Evolutionary conservation across 2,888 invertebrate genomes (phyloP), one percentile per base, ranked within the genome.

Genomic region (Aspidiotus rigidus): DNA sequence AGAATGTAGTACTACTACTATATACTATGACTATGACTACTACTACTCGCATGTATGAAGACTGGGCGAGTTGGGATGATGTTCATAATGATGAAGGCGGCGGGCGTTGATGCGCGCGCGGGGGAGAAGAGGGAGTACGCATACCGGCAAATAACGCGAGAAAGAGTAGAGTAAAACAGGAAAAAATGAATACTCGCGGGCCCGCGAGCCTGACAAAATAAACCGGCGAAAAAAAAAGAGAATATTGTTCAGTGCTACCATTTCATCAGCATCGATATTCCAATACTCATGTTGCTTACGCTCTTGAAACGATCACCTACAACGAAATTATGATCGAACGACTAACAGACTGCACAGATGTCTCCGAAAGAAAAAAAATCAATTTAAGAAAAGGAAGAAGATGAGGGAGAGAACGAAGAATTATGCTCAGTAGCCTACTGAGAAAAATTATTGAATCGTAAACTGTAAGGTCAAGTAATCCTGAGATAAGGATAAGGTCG

Each of bases 1-100:
- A 59, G 39, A 59, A 59, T 59, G 59, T 59, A 59, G 59, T 59
- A 59, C 59, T 56, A 56, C 56, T n/a, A 53, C 53, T 28, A 28
- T 28, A 28, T 28, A 28, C 28, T 28, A 28, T 28, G n/a, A n/a
- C 11, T 53, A 53, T 53, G 53, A 53, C 13, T 55, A 55, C 56
- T 55, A 55, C 56, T 9, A 9, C 17, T 17, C 16, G n/a, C 2
- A 55, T 55, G 56, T 55, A 7, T 17, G 17, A 28, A 28, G 28
- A 28, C 28, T 28, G 28, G 28, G 28, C 28, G 5, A 28, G 49
- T 49, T 49, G 49, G 49, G 49, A 49, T 28, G 28, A 28, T 49
- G 49, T 49, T 49, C 49, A n/a, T 49, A 49, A 49, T 49, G n/a
- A 49, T n/a, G 49, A n/a, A 49, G 49, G 39, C 17, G 49, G 49